Percentiles rank a stretch among this genome's conserved stretches.
Conservation (phyloP, 1,140 invertebrate species). For the Macrostomum lignano region DNA sequence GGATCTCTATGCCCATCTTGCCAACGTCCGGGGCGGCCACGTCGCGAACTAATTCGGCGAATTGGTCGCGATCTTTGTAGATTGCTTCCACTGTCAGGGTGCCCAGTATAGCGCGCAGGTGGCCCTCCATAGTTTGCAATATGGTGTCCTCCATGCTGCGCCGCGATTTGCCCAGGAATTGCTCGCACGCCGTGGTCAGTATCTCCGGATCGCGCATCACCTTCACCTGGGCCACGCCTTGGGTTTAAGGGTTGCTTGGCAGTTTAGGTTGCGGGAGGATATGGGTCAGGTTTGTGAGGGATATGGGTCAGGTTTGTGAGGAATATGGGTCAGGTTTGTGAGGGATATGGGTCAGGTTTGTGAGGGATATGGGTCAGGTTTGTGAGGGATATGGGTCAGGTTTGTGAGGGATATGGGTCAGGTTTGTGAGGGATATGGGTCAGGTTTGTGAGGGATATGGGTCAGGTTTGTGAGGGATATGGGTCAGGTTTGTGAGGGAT, state of each 20-base stretch:
- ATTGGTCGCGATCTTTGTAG: constrained; percentile 81
- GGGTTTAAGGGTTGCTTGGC: background rate
- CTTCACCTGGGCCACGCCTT: constrained; percentile 67
- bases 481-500: too few species aligned
- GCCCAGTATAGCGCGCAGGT: constrained; percentile 76
- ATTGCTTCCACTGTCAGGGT: constrained; percentile 69
- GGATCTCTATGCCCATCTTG: constrained; percentile 88
- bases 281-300: background rate
- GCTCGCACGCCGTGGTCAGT: constrained; percentile 73
- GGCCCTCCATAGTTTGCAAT: constrained; percentile 75
- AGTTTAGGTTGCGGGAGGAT: background rate
- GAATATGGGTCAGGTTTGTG: too few species aligned
- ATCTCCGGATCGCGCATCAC: constrained; percentile 86
- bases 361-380: too few species aligned
- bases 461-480: too few species aligned
- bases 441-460: too few species aligned
- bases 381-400: too few species aligned
- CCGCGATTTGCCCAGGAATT: constrained; percentile 69
- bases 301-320: background rate
- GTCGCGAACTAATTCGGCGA: constrained; percentile 72
- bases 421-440: too few species aligned
- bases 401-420: too few species aligned
- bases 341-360: too few species aligned
- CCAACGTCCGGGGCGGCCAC: constrained; percentile 83
- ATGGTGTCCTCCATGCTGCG: constrained; percentile 70